Evolutionary conservation across 2,888 invertebrate genomes (phyloP).

Genomic region (Athetis lepigone): DNA sequence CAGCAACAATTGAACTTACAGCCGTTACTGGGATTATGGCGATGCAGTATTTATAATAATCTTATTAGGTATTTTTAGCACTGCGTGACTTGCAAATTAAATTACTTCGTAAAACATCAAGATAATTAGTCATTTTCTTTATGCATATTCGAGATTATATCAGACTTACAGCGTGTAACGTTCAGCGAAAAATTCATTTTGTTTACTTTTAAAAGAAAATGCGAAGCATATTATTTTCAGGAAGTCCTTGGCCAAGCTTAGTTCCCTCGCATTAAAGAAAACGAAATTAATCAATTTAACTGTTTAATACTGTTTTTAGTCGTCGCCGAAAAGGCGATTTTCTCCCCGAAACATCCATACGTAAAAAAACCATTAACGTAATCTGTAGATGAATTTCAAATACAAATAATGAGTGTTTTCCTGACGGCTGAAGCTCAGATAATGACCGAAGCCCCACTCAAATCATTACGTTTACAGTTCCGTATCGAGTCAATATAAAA

Average conservation of each 20-base stretch:
- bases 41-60: slow-evolving; percentile 6
- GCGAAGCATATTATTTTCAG: background rate
- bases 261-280: slow-evolving; percentile 27
- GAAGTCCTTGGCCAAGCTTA: slow-evolving; percentile 9
- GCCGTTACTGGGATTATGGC: background rate
- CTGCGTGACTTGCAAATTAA: slow-evolving; percentile 29
- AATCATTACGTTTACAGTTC: slow-evolving; percentile 48
- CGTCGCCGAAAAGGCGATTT: slow-evolving; percentile 32
- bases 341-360: slow-evolving; percentile 31
- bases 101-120: slow-evolving; percentile 29
- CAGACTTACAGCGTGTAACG: slow-evolving; percentile 25
- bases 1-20: background rate
- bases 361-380: slow-evolving; percentile 46
- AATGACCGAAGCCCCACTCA: slow-evolving; percentile 35
- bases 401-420: slow-evolving; percentile 40
- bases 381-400: slow-evolving; percentile 47
- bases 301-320: slow-evolving; percentile 34
- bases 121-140: slow-evolving; percentile 44
- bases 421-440: slow-evolving; percentile 31
- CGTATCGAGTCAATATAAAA: slow-evolving; percentile 49
- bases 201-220: slow-evolving; percentile 21
- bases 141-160: slow-evolving; percentile 37
- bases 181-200: slow-evolving; percentile 29
- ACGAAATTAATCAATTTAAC: slow-evolving; percentile 44
- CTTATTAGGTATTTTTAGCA: slow-evolving; percentile 13